These are phyloP conservation scores for Zonotrichia leucophrys DNA, from an alignment of 2,113 vertebrate genomes.

Conservation along the genomic window DNA sequence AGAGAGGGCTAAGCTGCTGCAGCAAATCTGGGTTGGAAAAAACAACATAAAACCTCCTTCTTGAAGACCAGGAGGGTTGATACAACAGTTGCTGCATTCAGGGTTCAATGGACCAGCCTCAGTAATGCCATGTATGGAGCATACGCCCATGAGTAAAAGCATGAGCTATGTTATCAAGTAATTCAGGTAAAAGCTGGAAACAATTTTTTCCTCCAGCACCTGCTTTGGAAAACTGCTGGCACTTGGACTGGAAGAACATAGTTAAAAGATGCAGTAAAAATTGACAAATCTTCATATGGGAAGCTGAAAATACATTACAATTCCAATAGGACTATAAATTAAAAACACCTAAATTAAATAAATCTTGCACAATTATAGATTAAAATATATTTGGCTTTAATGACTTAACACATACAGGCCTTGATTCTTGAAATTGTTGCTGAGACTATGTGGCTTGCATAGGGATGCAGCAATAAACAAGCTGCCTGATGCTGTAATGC, in stretches of 20 bases:
- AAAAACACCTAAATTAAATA: conserved; percentile 78
- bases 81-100: neutral
- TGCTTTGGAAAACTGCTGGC: conserved; percentile 69
- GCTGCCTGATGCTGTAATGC: neutral
- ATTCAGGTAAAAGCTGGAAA: neutral
- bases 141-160: neutral
- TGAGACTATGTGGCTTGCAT: conserved; percentile 7
- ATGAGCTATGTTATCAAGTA: neutral
- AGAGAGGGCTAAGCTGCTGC: neutral
- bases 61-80: neutral
- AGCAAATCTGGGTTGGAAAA: neutral
- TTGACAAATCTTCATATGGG: conserved; percentile 71
- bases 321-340: conserved; percentile 79
- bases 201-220: neutral
- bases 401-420: conserved; percentile 67
- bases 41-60: neutral
- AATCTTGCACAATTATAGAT: conserved; percentile 82
- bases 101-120: neutral
- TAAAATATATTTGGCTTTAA: conserved; percentile 80
- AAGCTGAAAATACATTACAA: conserved; percentile 78
- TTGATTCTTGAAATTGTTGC: conserved; percentile 58
- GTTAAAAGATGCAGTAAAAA: conserved; percentile 81
- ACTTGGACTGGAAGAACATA: conserved; percentile 72
- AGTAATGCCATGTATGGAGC: neutral
- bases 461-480: conserved; percentile 46